Percentiles rank a stretch among this genome's conserved stretches.
These are phyloP conservation scores for Leucopsar rothschildi DNA, from an alignment of 2,113 vertebrate species.

Conservation along the genomic window DNA sequence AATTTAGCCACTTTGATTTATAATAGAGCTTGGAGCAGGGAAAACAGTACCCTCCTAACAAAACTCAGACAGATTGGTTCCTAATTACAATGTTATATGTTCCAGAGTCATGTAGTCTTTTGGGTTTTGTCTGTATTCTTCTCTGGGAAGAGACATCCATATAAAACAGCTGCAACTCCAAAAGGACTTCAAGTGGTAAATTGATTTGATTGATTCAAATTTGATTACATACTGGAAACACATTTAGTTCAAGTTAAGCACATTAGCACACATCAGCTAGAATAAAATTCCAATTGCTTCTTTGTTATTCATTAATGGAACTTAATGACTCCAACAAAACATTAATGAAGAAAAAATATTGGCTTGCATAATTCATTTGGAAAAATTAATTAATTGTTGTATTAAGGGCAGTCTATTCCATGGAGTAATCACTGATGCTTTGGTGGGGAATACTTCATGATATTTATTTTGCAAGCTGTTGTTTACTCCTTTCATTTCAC, in stretches of 20 bases:
- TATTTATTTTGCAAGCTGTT: slow-evolving; percentile 73
- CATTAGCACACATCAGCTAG: slow-evolving; percentile 66
- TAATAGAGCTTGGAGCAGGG: neutral
- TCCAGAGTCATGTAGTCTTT: neutral
- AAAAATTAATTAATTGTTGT: slow-evolving; percentile 78
- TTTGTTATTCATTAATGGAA: slow-evolving; percentile 76
- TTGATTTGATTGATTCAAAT: slow-evolving; percentile 79
- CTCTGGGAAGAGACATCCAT: slow-evolving; percentile 40
- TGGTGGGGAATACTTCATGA: slow-evolving; percentile 63
- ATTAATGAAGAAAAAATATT: slow-evolving; percentile 75
- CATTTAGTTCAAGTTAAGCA: slow-evolving; percentile 70
- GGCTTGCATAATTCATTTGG: slow-evolving; percentile 71
- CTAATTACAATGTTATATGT: neutral
- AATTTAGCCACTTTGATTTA: slow-evolving; percentile 8
- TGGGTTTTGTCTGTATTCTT: slow-evolving; percentile 17
- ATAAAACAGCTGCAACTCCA: slow-evolving; percentile 48
- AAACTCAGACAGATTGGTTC: slow-evolving; percentile 27
- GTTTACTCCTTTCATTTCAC: slow-evolving; percentile 73
- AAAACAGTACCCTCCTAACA: neutral
- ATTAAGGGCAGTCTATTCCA: slow-evolving; percentile 67
- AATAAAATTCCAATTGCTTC: slow-evolving; percentile 69
- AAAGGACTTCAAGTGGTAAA: slow-evolving; percentile 63
- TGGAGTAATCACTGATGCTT: slow-evolving; percentile 66
- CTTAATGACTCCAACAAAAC: slow-evolving; percentile 73
- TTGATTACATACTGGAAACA: slow-evolving; percentile 71